Evolutionary conservation across 2,797 vertebrate species (phyloP).

Genomic region (Synanceia verrucosa): DNA sequence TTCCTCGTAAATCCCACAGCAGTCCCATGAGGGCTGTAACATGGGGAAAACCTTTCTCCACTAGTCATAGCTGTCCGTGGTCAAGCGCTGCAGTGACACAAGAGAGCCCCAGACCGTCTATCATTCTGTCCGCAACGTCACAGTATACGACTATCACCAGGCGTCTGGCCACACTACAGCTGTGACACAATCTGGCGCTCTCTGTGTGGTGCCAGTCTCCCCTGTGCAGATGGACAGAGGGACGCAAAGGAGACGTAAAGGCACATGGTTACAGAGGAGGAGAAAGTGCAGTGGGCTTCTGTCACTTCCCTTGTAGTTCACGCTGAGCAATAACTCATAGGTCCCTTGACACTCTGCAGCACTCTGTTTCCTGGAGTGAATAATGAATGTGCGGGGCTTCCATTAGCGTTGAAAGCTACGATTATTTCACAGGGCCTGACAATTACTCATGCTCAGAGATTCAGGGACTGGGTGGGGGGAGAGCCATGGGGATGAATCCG

Average conservation of each 20-base stretch:
- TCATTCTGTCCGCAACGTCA: constrained; percentile 69
- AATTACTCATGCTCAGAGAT: constrained; percentile 73
- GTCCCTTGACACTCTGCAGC: constrained; percentile 71
- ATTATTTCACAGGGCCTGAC: constrained; percentile 77
- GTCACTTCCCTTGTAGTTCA: constrained; percentile 61
- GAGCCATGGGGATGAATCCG: constrained; percentile 50
- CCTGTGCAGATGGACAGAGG: constrained; percentile 48
- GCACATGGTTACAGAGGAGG: constrained; percentile 41
- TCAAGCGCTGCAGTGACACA: constrained; percentile 59
- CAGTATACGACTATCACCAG: constrained; percentile 53
- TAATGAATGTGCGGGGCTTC: constrained; percentile 82
- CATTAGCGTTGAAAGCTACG: constrained; percentile 82
- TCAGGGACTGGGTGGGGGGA: constrained; percentile 38
- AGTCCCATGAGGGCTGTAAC: constrained; percentile 64
- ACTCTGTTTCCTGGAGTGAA: constrained; percentile 80
- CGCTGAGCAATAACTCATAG: constrained; percentile 75
- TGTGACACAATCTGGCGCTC: constrained; percentile 66
- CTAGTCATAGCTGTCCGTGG: constrained; percentile 51
- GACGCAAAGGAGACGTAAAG: constrained; percentile 36
- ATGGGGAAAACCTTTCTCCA: constrained; percentile 45
- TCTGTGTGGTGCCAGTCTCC: constrained; percentile 60
- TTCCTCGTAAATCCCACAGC: constrained; percentile 61
- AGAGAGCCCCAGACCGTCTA: constrained; percentile 61
- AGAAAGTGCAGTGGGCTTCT: constrained; percentile 60
- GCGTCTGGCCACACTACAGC: constrained; percentile 69